These are phyloP conservation scores for Aphidoletes aphidimyza DNA, from an alignment of 2,888 invertebrate species.

Conservation along the genomic window DNA sequence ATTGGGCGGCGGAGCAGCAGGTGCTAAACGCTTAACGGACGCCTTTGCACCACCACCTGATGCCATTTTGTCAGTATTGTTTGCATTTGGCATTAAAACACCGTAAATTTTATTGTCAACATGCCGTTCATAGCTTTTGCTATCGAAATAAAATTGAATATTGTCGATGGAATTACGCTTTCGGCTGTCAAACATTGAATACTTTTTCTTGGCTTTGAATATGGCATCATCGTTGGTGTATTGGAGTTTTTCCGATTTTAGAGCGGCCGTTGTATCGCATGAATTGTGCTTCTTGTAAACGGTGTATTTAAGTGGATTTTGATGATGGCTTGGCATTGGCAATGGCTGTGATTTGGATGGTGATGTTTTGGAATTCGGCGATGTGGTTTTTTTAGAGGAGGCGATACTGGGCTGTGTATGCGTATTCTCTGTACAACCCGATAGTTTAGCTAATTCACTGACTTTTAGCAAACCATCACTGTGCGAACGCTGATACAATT, in stretches of 20 bases:
- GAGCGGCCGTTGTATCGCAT: not conserved
- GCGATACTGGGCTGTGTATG: not conserved
- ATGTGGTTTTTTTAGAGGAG: not conserved
- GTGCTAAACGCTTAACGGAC: slow-evolving; percentile 30
- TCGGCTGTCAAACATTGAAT: slow-evolving; percentile 55
- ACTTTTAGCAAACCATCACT: slow-evolving; percentile 50
- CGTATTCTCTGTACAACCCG: not conserved
- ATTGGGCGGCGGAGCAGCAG: not conserved
- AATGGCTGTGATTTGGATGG: not conserved
- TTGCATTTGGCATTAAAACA: slow-evolving; percentile 13
- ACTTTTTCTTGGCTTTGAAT: slow-evolving; percentile 51
- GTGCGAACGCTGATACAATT: not conserved
- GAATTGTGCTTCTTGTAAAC: slow-evolving; percentile 58
- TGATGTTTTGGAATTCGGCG: not conserved
- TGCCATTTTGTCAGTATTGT: not conserved
- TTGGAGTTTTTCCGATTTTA: slow-evolving; percentile 45
- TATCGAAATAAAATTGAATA: slow-evolving; percentile 58
- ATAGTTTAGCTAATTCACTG: slow-evolving; percentile 37
- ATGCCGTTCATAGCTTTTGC: slow-evolving; percentile 58
- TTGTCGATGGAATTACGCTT: slow-evolving; percentile 56
- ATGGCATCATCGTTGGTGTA: slow-evolving; percentile 55
- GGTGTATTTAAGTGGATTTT: slow-evolving; percentile 57
- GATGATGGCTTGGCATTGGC: slow-evolving; percentile 28
- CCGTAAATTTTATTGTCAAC: slow-evolving; percentile 58
- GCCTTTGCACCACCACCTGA: not conserved